phyloP scores from a whole-genome alignment of 2,797 vertebrate genomes.

The Florisuga fusca region DNA sequence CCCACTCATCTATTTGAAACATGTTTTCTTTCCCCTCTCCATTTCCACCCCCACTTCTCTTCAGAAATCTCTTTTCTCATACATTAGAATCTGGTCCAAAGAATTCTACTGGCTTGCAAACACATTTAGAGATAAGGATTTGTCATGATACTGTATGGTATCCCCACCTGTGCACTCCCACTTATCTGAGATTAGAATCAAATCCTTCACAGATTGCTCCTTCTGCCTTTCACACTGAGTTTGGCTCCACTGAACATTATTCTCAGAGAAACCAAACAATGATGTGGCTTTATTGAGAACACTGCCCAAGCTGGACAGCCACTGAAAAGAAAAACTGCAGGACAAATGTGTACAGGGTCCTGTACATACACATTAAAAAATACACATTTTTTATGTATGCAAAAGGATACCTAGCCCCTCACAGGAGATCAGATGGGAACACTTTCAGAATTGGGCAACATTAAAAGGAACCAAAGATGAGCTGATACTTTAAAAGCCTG shows the following conservation, averaged over 20 bases:
- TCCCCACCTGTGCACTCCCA: background rate
- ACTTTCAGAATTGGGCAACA: background rate
- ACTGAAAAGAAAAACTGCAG: background rate
- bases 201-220: conserved; percentile 3
- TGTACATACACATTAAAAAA: too few relatives aligned
- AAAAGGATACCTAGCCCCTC: background rate
- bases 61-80: conserved; percentile 27
- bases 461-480: background rate
- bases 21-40: background rate
- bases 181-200: conserved; percentile 33
- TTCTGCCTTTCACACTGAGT: background rate
- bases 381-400: too few relatives aligned
- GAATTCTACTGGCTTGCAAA: background rate
- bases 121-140: background rate
- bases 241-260: background rate
- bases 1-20: conserved; percentile 20
- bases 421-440: background rate
- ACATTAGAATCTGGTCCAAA: background rate
- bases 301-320: background rate
- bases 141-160: background rate
- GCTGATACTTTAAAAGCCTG: background rate
- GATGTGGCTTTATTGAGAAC: background rate
- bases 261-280: background rate
- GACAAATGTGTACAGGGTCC: background rate
- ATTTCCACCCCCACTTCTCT: background rate